Base-by-base conservation (phyloP, 2,888 invertebrate genomes). In the Seira musarum region DNA sequence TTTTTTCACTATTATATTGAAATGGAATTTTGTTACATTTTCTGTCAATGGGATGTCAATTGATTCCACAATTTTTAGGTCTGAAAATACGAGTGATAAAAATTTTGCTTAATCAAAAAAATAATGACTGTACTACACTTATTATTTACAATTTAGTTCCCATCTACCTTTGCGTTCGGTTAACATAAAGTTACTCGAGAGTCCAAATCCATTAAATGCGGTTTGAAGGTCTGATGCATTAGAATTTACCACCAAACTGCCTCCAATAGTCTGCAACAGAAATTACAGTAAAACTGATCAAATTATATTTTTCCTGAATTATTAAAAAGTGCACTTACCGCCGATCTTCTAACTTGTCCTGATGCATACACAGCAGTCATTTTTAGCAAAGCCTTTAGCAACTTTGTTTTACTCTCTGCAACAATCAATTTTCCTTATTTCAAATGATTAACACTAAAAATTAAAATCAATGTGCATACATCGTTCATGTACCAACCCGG, bases 291-390 rank as follows among this genome's bases (percentile, higher is more conserved):
- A 74, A 66, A 13, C 57, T 22, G 6, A 25, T 19, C 6, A 71
- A 19, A 25, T 10, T n/a, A 17, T 10, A 13, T 6, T 13, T 46
- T 13, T 46, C 46, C 40, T 40, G 13, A 40, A 40, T 40, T n/a
- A n/a, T n/a, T 57, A n/a, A 57, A 5, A n/a, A 19, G 53, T n/a
- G n/a, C n/a, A 87, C 90, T 89, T 87, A 91, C 92, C 68, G 97
- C 97, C 6, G 96, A 96, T 89, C 97, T 98, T 81, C 98, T 91
- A 69, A 98, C 95, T 90, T 98, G 98, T 87, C 93, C 95, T 5
- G 98, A 97, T 67, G 97, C 98, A 91, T 98, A 98, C 93, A 95
- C 96, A 88, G 95, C 93, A 46, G 98, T 90, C 94, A 98, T 98
- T 71, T 94, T 92, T 8, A 93, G 91, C 25, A 96, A 91, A 40